Evolutionary conservation across 2,888 invertebrate species (phyloP).

Genomic region (Megastigmus dorsalis): DNA sequence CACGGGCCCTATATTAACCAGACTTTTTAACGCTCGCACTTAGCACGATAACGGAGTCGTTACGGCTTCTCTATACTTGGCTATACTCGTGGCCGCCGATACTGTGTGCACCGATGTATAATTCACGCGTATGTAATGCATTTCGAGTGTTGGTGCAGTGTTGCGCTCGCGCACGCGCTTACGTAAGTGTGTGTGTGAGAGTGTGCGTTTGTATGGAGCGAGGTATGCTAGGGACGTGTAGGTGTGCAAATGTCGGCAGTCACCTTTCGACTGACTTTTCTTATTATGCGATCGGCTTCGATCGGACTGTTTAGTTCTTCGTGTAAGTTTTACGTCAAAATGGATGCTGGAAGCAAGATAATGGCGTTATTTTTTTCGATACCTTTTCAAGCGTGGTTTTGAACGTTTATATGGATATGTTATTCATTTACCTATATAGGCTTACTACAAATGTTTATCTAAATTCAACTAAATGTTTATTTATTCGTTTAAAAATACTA

Average conservation of each 20-base stretch:
- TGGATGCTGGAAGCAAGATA: constrained; percentile 30
- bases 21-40: constrained; percentile 28
- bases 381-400: no score
- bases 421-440: no score
- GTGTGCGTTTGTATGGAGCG: not conserved
- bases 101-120: not conserved
- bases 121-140: not conserved
- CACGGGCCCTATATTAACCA: constrained; percentile 34
- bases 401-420: no score
- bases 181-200: not conserved
- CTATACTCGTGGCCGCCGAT: no score
- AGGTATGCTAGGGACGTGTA: no score
- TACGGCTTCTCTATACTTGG: no score
- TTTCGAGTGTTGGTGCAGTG: no score
- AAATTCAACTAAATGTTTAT: no score
- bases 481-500: no score
- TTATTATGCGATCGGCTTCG: not conserved
- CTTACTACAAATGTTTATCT: no score
- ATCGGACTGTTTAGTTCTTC: not conserved
- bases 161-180: no score
- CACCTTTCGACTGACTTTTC: not conserved
- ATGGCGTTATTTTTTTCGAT: constrained; percentile 26
- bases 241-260: not conserved
- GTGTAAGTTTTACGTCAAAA: not conserved
- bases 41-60: constrained; percentile 45